phyloP scores from a whole-genome alignment of 2,113 vertebrate species.

The Melanostigma gelatinosum region DNA sequence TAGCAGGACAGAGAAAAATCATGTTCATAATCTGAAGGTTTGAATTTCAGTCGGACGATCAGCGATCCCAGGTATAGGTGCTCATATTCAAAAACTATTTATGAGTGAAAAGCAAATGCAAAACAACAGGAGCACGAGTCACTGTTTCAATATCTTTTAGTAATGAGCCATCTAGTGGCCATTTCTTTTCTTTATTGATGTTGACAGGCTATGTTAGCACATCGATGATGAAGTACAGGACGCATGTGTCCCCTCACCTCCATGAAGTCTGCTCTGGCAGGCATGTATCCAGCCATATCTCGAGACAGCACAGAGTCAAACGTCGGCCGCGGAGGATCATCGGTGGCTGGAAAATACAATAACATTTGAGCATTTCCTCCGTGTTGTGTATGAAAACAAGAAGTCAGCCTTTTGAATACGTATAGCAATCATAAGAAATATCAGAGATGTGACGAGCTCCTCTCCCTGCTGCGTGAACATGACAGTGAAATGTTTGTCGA shows the following conservation, averaged over 20 bases:
- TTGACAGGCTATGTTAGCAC: background rate
- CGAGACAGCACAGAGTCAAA: slow-evolving; percentile 96
- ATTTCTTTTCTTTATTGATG: background rate
- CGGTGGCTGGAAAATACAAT: slow-evolving; percentile 83
- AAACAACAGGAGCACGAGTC: slow-evolving; percentile 13
- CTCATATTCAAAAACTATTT: background rate
- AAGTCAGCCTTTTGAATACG: background rate
- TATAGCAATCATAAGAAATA: background rate
- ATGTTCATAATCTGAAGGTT: background rate
- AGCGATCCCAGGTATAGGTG: background rate
- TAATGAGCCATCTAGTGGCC: background rate
- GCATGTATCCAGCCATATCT: slow-evolving; percentile 99
- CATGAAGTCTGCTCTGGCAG: slow-evolving; percentile 97
- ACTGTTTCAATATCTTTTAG: slow-evolving; percentile 10
- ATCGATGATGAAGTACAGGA: background rate
- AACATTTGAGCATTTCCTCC: background rate
- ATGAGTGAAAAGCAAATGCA: slow-evolving; percentile 11
- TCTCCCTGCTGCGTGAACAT: slow-evolving; percentile 5
- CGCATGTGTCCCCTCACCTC: slow-evolving; percentile 85
- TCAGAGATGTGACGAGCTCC: background rate
- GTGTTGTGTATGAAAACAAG: background rate
- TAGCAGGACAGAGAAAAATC: slow-evolving; percentile 58
- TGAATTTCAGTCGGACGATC: background rate
- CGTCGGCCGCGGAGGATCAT: slow-evolving; percentile 94
- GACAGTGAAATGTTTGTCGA: slow-evolving; percentile 6